These are phyloP conservation scores for Strigamia crassipes DNA, from an alignment of 2,888 invertebrate genomes.

Conservation along the genomic window DNA sequence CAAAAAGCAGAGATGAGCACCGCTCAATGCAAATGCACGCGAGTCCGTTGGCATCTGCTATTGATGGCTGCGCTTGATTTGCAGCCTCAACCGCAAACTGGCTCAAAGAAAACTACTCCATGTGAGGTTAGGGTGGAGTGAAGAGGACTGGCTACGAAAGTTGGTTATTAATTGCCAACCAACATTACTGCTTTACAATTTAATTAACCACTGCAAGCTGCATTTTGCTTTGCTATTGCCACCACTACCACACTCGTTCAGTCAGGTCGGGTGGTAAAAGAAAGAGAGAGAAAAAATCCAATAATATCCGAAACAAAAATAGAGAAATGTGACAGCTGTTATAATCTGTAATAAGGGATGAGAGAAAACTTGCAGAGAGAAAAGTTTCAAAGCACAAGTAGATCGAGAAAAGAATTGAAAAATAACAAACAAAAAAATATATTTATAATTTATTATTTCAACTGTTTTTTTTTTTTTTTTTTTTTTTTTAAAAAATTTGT, in stretches of 20 bases:
- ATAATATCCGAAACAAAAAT: slow-evolving; percentile 30
- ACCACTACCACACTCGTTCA: neutral
- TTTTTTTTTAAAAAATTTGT: too few species aligned
- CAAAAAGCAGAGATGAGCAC: slow-evolving; percentile 39
- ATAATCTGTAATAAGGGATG: slow-evolving; percentile 26
- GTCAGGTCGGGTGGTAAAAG: slow-evolving; percentile 10
- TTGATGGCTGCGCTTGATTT: slow-evolving; percentile 44
- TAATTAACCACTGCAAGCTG: slow-evolving; percentile 41
- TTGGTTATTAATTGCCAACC: slow-evolving; percentile 20
- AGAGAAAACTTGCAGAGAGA: slow-evolving; percentile 22
- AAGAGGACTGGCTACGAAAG: slow-evolving; percentile 13
- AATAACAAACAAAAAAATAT: neutral
- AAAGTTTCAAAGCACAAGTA: slow-evolving; percentile 3
- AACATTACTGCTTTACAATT: slow-evolving; percentile 41
- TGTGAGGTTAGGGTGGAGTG: neutral
- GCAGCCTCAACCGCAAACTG: slow-evolving; percentile 30
- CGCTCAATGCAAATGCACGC: slow-evolving; percentile 43
- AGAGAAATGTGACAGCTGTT: slow-evolving; percentile 30
- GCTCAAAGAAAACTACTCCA: slow-evolving; percentile 28
- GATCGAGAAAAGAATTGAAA: neutral
- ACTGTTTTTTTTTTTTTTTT: too few species aligned
- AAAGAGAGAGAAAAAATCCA: slow-evolving; percentile 1
- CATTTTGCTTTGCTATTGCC: neutral
- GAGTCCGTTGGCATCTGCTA: slow-evolving; percentile 36
- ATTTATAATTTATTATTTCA: too few species aligned